These are phyloP conservation scores for Sitobion miscanthi DNA, from an alignment of 1,140 invertebrate genomes.

Conservation along the genomic window DNA sequence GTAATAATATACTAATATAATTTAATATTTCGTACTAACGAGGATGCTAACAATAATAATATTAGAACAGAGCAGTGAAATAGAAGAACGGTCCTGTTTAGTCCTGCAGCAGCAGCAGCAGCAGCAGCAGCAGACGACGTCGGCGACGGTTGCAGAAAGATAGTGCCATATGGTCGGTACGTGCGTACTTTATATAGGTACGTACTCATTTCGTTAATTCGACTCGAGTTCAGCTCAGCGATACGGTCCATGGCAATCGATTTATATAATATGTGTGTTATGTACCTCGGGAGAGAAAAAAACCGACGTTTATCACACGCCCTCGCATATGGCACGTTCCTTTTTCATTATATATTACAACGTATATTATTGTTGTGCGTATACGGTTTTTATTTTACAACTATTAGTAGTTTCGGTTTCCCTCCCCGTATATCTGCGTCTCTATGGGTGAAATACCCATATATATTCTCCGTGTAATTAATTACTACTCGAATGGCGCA, in stretches of 20 bases:
- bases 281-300: conserved; percentile 14
- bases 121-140: background rate
- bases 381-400: conserved; percentile 49
- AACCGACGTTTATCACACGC: conserved; percentile 50
- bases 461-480: conserved; percentile 7
- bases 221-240: conserved; percentile 29
- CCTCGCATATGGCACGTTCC: conserved; percentile 56
- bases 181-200: background rate
- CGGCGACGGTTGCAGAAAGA: background rate
- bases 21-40: background rate
- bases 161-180: conserved; percentile 49
- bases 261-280: conserved; percentile 9
- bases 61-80: background rate
- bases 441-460: background rate
- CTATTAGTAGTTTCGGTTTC: conserved; percentile 13
- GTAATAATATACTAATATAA: background rate
- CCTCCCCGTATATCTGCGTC: background rate
- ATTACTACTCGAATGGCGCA: background rate
- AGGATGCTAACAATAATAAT: background rate
- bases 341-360: conserved; percentile 24
- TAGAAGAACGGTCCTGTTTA: conserved; percentile 31
- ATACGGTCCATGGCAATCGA: conserved; percentile 54
- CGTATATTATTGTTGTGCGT: conserved; percentile 25
- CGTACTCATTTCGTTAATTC: conserved; percentile 37
- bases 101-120: background rate